Conservation (phyloP, 2,797 vertebrate genomes). For the Myotis vivesi region DNA sequence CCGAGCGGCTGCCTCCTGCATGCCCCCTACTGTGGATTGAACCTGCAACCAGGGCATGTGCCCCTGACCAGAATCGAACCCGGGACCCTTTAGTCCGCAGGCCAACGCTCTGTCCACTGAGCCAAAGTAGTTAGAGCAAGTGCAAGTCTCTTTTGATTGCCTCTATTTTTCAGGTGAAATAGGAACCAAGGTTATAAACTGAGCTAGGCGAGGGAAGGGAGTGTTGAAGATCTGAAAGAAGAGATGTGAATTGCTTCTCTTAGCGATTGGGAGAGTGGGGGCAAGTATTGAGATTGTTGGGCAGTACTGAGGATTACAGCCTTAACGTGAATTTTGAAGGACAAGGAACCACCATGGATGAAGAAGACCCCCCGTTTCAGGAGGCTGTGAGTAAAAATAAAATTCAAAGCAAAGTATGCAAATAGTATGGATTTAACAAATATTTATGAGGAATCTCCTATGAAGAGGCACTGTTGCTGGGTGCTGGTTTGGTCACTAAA, state of each 20-base stretch:
- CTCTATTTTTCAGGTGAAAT: slow-evolving; percentile 1
- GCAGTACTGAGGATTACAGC: not conserved
- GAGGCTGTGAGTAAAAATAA: not conserved
- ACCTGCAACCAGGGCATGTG: too few relatives aligned
- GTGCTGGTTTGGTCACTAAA: not conserved
- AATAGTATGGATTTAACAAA: not conserved
- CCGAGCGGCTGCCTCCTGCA: too few relatives aligned
- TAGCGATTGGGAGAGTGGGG: not conserved
- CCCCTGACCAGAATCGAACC: too few relatives aligned
- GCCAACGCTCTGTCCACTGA: too few relatives aligned
- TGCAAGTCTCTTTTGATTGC: not conserved
- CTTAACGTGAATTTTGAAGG: slow-evolving; percentile 19
- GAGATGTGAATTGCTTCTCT: not conserved
- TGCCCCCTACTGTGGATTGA: too few relatives aligned
- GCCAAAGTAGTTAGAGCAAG: too few relatives aligned
- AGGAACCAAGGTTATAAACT: not conserved
- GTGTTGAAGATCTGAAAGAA: not conserved
- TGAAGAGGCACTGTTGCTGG: not conserved
- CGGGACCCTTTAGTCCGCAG: too few relatives aligned
- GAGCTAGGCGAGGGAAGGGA: not conserved
- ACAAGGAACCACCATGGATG: not conserved
- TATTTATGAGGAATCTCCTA: not conserved
- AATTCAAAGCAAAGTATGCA: not conserved
- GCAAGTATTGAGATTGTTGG: not conserved
- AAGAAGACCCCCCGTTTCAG: not conserved